Evolutionary conservation across 2,113 vertebrate genomes (phyloP), one percentile per base, ranked within the genome.

Genomic region (Orientallactaga bullata): DNA sequence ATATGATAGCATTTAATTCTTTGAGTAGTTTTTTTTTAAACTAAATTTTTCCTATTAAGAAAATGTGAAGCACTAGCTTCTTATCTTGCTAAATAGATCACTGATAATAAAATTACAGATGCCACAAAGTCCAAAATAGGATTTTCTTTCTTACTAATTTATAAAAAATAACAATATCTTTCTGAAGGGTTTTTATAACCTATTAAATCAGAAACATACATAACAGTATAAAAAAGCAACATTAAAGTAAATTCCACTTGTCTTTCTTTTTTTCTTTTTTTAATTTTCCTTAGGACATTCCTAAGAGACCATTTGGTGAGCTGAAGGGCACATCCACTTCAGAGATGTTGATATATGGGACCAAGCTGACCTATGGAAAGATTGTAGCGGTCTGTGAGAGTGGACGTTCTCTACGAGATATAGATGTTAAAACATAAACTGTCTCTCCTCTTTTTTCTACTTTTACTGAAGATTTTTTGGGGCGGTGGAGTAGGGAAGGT

Each of bases 191-290:
- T 78, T 51, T 88, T 91, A 71, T 83, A 89, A 35, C 17, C 39
- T 30, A 87, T 91, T 78, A 92, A 88, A 90, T 71, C 47, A 90
- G 20, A 42, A 91, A 95, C 90, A 20, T 32, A 47, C 39, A 91
- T 79, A 78, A 24, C 12, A 73, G 35, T 17, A 63, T 66, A 86
- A 93, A 89, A 1, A 12, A 51, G 32, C 83, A 15, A 47, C 42
- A 47, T 47, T n/a, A n/a, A 16, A 85, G 88, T 71, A 47, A 88
- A 79, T 42, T 51, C 26, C 37, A 68, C 28, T 39, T 60, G 0
- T 26, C 10, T 63, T 71, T 30, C 39, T 68, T 51, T n/a, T n/a
- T n/a, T n/a, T n/a, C n/a, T n/a, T n/a, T n/a, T n/a, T n/a, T n/a
- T n/a, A n/a, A n/a, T n/a, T 7, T 12, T 12, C 51, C 51, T 51